Conservation (phyloP, 1,140 invertebrate species). For the Thaumetopoea pityocampa region DNA sequence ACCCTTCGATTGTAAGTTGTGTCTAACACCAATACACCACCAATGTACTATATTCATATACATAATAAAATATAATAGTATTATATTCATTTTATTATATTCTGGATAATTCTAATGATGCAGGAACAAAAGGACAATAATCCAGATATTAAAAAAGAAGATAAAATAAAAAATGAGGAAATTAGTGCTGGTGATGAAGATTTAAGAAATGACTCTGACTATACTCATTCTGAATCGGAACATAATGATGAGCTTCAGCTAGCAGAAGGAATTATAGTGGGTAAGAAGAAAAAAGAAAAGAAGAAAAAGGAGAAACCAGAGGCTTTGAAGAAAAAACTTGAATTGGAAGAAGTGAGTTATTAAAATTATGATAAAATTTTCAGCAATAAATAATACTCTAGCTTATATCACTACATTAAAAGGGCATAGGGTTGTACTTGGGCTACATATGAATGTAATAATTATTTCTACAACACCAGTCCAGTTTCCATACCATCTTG, state of each 20-base stretch:
- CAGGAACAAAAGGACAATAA: slow-evolving; percentile 13
- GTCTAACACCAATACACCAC: too few relatives aligned
- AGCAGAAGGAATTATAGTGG: slow-evolving; percentile 39
- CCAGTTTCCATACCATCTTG: too few relatives aligned
- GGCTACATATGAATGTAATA: too few relatives aligned
- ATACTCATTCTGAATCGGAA: slow-evolving; percentile 35
- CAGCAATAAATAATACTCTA: too few relatives aligned
- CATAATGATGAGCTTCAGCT: slow-evolving; percentile 37
- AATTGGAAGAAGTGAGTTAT: slow-evolving; percentile 76
- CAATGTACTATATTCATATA: too few relatives aligned
- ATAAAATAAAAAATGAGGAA: slow-evolving; percentile 59
- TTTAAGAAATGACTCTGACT: slow-evolving; percentile 15
- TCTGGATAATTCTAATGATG: slow-evolving; percentile 11
- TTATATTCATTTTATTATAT: background rate
- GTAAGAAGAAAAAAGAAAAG: slow-evolving; percentile 39
- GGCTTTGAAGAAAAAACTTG: slow-evolving; percentile 56
- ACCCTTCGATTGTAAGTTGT: too few relatives aligned
- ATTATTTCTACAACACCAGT: too few relatives aligned
- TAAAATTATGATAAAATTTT: background rate
- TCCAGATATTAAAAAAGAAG: slow-evolving; percentile 18
- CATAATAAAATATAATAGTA: slow-evolving; percentile 9
- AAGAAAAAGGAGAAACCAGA: slow-evolving; percentile 50
- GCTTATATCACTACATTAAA: too few relatives aligned
- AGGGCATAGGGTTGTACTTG: too few relatives aligned
- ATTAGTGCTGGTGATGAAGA: slow-evolving; percentile 55